Conservation (phyloP, 2,888 invertebrate genomes). For the Oscheius onirici region DNA sequence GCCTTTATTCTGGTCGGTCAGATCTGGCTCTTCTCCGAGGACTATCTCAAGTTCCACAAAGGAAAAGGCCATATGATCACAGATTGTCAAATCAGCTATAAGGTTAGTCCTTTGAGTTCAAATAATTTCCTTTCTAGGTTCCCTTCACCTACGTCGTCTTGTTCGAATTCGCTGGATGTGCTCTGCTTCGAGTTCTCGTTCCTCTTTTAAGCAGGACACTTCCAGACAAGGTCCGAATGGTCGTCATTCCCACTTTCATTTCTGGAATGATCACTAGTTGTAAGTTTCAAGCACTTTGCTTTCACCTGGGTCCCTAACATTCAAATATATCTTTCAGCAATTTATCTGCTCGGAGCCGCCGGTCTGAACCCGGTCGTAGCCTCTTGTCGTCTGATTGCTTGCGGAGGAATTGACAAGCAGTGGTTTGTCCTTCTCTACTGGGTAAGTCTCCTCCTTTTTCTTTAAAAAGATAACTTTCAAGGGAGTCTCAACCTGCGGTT, state of each 20-base stretch:
- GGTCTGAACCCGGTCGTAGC: conserved; percentile 69
- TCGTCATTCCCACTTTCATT: conserved; percentile 52
- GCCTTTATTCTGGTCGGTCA: conserved; percentile 60
- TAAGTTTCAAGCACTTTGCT: conserved; percentile 32
- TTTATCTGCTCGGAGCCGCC: conserved; percentile 64
- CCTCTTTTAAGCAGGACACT: conserved; percentile 40
- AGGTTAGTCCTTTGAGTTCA: conserved; percentile 50
- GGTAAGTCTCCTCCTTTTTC: conserved; percentile 34
- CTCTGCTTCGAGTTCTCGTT: conserved; percentile 42
- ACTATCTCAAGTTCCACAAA: conserved; percentile 54
- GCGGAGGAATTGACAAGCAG: conserved; percentile 61
- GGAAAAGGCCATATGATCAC: conserved; percentile 42
- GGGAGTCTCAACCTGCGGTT: neutral
- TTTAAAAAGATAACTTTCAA: neutral
- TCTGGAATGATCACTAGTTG: conserved; percentile 54
- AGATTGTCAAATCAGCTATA: conserved; percentile 60
- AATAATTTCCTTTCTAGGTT: no score
- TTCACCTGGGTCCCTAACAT: conserved; percentile 6
- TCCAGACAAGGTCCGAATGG: conserved; percentile 35
- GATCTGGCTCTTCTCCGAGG: conserved; percentile 63
- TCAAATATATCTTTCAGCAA: conserved; percentile 45
- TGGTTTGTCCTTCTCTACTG: conserved; percentile 62
- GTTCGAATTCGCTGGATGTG: conserved; percentile 58
- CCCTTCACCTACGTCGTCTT: conserved; percentile 32
- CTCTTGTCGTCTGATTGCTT: conserved; percentile 61